Evolutionary conservation across 2,888 invertebrate species (phyloP), one percentile per base, ranked within the genome.

Genomic region (Epirrhoe alternata): DNA sequence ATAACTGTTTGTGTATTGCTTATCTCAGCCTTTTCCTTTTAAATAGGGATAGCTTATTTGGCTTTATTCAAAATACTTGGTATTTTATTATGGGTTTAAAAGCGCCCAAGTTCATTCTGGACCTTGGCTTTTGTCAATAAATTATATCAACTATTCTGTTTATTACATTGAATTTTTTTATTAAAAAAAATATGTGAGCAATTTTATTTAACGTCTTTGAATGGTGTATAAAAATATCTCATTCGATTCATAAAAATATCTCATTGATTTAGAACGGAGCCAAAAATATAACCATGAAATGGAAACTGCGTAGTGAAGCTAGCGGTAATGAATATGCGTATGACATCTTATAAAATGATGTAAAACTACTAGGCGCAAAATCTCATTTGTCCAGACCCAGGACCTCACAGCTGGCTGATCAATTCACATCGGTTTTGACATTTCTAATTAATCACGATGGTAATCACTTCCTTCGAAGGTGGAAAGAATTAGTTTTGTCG

Each of bases 371-470:
- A 12, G n/a, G n/a, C 12, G 12, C 12, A 12, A 12, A 38, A 10
- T 38, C 38, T 10, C 2, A 12, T 42, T 12, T 33, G 33, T 7
- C 7, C 5, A 33, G 6, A 52, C 52, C 70, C 63, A 56, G 49
- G 88, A 88, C 88, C 88, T 75, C 88, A 90, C 89, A 85, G 80
- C 77, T 73, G 70, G 80, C 79, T 81, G 81, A 86, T 86, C 83
- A 85, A 85, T 87, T 84, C 81, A 77, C 80, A 78, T 81, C 78
- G 84, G 84, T 86, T 85, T 87, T 87, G 88, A 88, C 87, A 82
- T 77, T 76, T 81, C 81, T 90, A 89, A 92, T 91, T 90, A 91
- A 89, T 91, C 89, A 86, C 83, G 86, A 86, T 87, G 69, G 80
- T 80, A 85, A 91, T 90, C 89, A 81, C 68, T 78, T 77, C 78